Evolutionary conservation across 2,888 invertebrate genomes (phyloP).

Genomic region (Zygogramma bicolorata): DNA sequence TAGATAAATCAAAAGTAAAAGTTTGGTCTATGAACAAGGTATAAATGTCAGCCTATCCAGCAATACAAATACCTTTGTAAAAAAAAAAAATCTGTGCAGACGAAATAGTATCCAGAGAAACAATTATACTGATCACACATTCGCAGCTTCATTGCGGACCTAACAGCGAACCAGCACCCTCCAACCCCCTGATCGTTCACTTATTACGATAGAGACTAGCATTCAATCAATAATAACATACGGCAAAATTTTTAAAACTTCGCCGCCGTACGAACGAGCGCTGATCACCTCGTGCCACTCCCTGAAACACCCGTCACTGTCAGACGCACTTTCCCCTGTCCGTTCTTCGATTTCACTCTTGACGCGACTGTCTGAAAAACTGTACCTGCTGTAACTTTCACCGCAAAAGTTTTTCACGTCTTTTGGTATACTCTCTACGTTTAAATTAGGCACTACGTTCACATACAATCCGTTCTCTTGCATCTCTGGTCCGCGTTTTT

Average conservation of each 20-base stretch:
- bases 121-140: too few species aligned
- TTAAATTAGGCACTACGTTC: slow-evolving; percentile 67
- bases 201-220: slow-evolving; percentile 37
- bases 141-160: too few species aligned
- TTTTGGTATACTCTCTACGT: slow-evolving; percentile 61
- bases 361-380: slow-evolving; percentile 60
- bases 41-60: too few species aligned
- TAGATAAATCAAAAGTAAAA: too few species aligned
- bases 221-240: slow-evolving; percentile 94
- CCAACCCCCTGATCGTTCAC: slow-evolving; percentile 1
- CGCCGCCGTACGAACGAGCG: slow-evolving; percentile 79
- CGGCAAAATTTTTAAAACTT: slow-evolving; percentile 91
- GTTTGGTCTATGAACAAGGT: too few species aligned
- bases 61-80: too few species aligned
- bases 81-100: too few species aligned
- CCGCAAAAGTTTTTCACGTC: slow-evolving; percentile 57
- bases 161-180: background rate
- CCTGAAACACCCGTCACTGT: slow-evolving; percentile 71
- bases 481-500: slow-evolving; percentile 42
- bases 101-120: too few species aligned
- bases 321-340: slow-evolving; percentile 48
- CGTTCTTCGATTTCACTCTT: slow-evolving; percentile 44
- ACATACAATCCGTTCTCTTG: slow-evolving; percentile 58
- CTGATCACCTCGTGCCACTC: slow-evolving; percentile 93
- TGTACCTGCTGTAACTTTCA: slow-evolving; percentile 65